Evolutionary conservation across 1,140 invertebrate species (phyloP), one percentile per base, ranked within the genome.

Genomic region (Drosophila novamexicana): DNA sequence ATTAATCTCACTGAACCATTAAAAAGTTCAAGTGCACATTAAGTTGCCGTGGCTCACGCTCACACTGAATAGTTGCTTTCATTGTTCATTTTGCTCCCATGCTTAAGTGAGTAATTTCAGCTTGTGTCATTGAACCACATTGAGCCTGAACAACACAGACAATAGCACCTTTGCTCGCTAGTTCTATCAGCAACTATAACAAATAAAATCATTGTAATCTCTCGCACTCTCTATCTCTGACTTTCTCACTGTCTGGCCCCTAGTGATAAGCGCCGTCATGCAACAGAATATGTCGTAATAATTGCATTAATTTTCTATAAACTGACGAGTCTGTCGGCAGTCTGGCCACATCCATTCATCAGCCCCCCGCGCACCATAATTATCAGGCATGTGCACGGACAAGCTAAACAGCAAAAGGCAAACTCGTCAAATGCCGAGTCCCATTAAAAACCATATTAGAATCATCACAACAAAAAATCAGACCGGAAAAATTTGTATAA

Each of bases 291-390:
- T 79, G 71, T 68, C 62, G 61, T 45, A 59, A 64, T 82, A 71
- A 83, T 76, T 82, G 76, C 74, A 84, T 83, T 76, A 61, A 57
- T 82, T 68, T 68, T 59, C 66, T 54, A 61, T 58, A 45, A 32
- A 32, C 53, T 49, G 37, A 57, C 42, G 29, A 34, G 22, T 29
- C 22, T 5, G 22, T 29, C 22, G 22, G 40, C 47, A 14, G 0
- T 18, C 45, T 36, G 12, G 39, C 29, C 29, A 7, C 42, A 14
- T 16, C 0, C 12, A 29, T 8, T 34, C n/a, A 37, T 42, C 40
- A 7, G 3, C 59, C 34, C 39, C 16, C 40, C 10, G 39, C 9
- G 32, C n/a, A 10, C 39, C 39, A 0, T 22, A 74, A 40, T 57
- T 79, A 83, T 79, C 81, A 79, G 57, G n/a, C 42, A 39, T 58